Evolutionary conservation across 2,113 vertebrate genomes (phyloP).

Genomic region (Rallus limicola): DNA sequence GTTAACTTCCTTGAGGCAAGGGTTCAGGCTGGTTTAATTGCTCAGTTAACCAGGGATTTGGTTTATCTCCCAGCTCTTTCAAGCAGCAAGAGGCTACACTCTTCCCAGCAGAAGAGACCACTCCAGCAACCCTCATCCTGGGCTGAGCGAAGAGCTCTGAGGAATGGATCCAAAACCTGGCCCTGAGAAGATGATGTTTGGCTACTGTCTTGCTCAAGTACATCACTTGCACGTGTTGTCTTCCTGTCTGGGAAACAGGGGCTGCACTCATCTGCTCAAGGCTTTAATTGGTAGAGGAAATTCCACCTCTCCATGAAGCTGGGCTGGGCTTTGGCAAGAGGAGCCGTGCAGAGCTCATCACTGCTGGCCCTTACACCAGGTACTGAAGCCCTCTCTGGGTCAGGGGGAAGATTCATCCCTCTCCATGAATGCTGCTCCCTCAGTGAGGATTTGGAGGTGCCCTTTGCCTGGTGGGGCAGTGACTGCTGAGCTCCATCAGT

Average conservation of each 20-base stretch:
- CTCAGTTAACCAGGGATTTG: not conserved
- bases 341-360: not conserved
- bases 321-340: not conserved
- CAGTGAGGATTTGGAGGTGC: not conserved
- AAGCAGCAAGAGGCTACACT: not conserved
- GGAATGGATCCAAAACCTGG: not conserved
- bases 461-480: not conserved
- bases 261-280: not conserved
- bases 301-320: not conserved
- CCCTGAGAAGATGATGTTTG: not conserved
- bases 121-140: not conserved
- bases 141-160: not conserved
- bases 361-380: not conserved
- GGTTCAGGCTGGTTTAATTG: not conserved
- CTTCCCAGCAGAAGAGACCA: not conserved
- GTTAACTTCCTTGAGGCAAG: not conserved
- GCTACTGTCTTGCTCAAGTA: not conserved
- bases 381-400: not conserved
- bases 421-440: not conserved
- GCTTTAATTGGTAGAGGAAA: not conserved
- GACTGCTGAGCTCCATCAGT: accelerated
- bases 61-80: not conserved
- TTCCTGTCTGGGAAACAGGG: not conserved
- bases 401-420: not conserved
- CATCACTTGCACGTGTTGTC: not conserved